These are phyloP conservation scores for Umimayanthus kanabou DNA, from an alignment of 92 coral and sea anemone genomes.

Conservation along the genomic window DNA sequence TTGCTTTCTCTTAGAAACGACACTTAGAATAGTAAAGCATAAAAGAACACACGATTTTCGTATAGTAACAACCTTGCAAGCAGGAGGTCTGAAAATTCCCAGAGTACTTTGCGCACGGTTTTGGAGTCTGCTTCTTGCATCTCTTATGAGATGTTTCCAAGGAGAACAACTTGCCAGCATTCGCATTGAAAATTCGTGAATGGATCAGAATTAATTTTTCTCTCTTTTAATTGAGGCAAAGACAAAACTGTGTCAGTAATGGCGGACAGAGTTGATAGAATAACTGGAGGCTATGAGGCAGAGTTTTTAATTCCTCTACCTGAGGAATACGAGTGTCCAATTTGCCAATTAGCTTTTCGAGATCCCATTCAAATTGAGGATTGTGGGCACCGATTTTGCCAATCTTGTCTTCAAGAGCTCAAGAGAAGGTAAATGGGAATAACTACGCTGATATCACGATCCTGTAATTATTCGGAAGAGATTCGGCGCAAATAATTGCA, in stretches of 20 bases:
- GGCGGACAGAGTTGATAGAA: conserved; percentile 97
- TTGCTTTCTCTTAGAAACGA: not conserved
- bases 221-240: not conserved
- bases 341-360: conserved; percentile 96
- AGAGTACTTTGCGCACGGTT: not conserved
- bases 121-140: not conserved
- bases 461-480: not conserved
- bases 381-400: conserved; percentile 97
- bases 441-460: not conserved
- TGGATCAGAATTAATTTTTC: not conserved
- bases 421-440: conserved; percentile 71
- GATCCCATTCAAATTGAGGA: conserved; percentile 98
- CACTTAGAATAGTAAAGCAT: not conserved
- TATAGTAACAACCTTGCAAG: not conserved
- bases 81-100: not conserved
- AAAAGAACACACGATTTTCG: not conserved
- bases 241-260: conserved; percentile 39
- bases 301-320: conserved; percentile 87
- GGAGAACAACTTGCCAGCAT: not conserved
- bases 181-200: not conserved
- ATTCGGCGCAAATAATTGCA: not conserved
- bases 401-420: conserved; percentile 93
- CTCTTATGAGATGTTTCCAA: not conserved
- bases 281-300: conserved; percentile 95
- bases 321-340: conserved; percentile 96